These are phyloP conservation scores for Cyclargus thomasi DNA, from an alignment of 1,140 invertebrate genomes.

Conservation along the genomic window DNA sequence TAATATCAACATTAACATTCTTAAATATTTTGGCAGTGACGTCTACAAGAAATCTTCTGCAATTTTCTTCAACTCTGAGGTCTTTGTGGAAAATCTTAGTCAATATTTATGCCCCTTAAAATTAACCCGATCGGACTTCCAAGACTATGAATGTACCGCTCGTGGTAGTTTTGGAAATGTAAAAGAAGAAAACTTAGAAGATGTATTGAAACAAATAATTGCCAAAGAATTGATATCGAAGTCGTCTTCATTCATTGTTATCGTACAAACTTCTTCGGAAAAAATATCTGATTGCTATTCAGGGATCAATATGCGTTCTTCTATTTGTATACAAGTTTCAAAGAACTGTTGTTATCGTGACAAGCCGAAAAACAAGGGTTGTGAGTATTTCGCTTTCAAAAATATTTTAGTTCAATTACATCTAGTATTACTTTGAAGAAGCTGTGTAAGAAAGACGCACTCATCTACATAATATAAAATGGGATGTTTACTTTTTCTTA, in stretches of 20 bases:
- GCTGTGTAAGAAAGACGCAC: too few species aligned
- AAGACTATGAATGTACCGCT: neutral
- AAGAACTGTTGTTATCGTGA: slow-evolving; percentile 21
- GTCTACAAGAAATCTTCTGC: neutral
- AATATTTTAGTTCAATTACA: neutral
- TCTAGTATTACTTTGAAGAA: too few species aligned
- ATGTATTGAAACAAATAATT: slow-evolving; percentile 13
- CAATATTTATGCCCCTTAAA: neutral
- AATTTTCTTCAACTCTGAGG: neutral
- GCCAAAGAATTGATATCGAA: slow-evolving; percentile 9
- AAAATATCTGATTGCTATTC: slow-evolving; percentile 16
- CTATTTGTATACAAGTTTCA: slow-evolving; percentile 37
- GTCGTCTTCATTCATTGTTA: slow-evolving; percentile 33
- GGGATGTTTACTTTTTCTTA: too few species aligned
- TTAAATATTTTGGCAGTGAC: neutral
- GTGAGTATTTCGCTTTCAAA: neutral
- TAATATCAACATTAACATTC: neutral
- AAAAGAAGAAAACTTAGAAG: neutral
- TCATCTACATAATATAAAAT: too few species aligned
- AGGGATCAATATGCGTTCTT: slow-evolving; percentile 24
- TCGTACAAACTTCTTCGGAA: slow-evolving; percentile 32
- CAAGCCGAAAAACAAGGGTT: neutral
- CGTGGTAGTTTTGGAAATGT: neutral
- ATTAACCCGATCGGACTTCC: neutral
- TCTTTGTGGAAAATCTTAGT: neutral